Percentiles rank a stretch among this genome's conserved stretches.
Conservation (phyloP, 64 coral and sea anemone genomes). For the Pocillopora damicornis region DNA sequence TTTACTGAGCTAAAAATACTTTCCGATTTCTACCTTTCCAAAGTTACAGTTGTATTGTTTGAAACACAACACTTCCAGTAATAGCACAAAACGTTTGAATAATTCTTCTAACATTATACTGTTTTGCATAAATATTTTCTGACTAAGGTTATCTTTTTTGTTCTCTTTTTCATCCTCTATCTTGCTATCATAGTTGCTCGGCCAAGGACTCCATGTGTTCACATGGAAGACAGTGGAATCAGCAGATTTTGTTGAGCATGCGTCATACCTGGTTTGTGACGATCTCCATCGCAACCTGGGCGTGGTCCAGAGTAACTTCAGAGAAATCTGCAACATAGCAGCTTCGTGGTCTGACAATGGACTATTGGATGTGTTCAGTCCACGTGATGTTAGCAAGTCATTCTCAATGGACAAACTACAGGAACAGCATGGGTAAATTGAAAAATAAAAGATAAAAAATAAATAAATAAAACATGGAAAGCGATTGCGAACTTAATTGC, state of each 20-base stretch:
- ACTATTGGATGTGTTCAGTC: slow-evolving; percentile 80
- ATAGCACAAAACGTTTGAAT: too few relatives aligned
- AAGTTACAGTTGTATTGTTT: too few relatives aligned
- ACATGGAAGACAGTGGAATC: slow-evolving; percentile 95
- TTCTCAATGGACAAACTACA: slow-evolving; percentile 85
- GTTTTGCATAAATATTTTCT: too few relatives aligned
- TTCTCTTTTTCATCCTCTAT: background rate
- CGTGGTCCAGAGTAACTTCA: slow-evolving; percentile 85
- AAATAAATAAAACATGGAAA: too few relatives aligned
- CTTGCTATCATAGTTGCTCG: background rate
- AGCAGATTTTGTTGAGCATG: slow-evolving; percentile 95
- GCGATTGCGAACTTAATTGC: too few relatives aligned
- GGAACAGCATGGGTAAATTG: slow-evolving; percentile 55
- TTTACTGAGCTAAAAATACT: too few relatives aligned
- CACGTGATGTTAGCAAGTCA: slow-evolving; percentile 41
- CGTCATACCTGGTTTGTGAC: slow-evolving; percentile 89
- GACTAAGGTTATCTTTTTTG: too few relatives aligned
- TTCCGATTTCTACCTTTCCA: too few relatives aligned
- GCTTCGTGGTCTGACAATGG: slow-evolving; percentile 75
- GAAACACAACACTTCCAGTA: too few relatives aligned
- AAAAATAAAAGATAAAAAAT: background rate
- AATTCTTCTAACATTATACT: too few relatives aligned
- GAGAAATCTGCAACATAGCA: slow-evolving; percentile 79
- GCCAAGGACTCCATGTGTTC: slow-evolving; percentile 76
- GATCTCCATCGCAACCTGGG: slow-evolving; percentile 91